Conservation (phyloP, 2,888 invertebrate genomes). For the Lydus trimaculatus region DNA sequence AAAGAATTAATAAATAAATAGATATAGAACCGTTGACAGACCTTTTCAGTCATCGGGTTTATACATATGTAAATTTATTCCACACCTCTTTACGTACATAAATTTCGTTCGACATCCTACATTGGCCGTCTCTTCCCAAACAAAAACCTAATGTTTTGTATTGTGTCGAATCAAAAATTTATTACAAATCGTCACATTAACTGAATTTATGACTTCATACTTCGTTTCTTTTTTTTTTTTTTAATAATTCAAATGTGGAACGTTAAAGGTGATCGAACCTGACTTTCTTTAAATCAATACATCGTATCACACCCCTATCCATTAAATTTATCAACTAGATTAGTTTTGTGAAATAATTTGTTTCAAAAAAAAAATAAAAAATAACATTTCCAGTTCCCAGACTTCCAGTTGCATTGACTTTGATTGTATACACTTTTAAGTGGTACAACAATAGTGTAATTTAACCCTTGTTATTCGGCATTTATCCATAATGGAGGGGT, state of each 20-base stretch:
- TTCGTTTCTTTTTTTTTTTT: not conserved
- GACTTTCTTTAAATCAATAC: constrained; percentile 9
- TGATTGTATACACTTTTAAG: constrained; percentile 38
- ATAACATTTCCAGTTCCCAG: not conserved
- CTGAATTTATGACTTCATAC: not conserved
- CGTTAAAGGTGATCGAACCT: constrained; percentile 4
- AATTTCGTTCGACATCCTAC: constrained; percentile 1
- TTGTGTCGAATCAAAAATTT: constrained; percentile 7
- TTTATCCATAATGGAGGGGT: constrained; percentile 54
- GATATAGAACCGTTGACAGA: not conserved
- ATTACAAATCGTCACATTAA: constrained; percentile 9
- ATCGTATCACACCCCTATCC: constrained; percentile 4
- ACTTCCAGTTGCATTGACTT: not conserved
- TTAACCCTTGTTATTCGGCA: constrained; percentile 55
- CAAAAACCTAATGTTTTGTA: not conserved
- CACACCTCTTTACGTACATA: constrained; percentile 1
- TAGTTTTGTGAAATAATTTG: not conserved
- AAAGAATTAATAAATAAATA: not conserved
- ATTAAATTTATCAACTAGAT: constrained; percentile 11
- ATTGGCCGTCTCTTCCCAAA: not conserved
- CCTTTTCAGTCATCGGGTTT: not conserved
- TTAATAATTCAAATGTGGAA: not conserved
- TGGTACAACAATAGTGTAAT: constrained; percentile 52
- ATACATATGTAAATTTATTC: constrained; percentile 3
- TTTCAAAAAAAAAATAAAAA: not conserved